Conservation (phyloP, 2,113 vertebrate genomes). For the Syrmaticus mikado region DNA sequence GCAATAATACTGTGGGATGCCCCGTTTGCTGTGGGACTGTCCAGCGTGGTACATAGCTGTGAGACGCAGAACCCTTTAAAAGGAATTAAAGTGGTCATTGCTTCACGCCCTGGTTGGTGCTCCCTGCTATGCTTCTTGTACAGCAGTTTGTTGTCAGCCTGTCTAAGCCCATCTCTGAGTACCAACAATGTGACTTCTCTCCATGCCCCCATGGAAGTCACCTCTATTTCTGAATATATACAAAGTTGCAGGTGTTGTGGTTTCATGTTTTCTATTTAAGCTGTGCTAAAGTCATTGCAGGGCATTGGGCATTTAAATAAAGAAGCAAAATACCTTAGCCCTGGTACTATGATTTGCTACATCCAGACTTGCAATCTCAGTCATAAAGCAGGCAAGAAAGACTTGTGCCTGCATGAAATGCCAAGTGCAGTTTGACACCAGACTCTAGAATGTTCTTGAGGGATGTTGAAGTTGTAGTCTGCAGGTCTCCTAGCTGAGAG, state of each 20-base stretch:
- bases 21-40: fast-evolving
- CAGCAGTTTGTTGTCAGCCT: background rate
- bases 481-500: background rate
- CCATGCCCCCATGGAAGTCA: fast-evolving
- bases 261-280: background rate
- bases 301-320: background rate
- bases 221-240: fast-evolving
- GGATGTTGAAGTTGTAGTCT: background rate
- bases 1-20: background rate
- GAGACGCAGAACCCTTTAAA: fast-evolving
- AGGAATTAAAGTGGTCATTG: background rate
- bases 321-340: background rate
- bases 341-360: background rate
- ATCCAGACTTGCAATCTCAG: background rate
- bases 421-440: background rate
- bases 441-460: background rate
- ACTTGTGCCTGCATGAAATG: background rate
- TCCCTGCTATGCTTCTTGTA: fast-evolving
- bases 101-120: no score
- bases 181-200: fast-evolving
- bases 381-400: background rate
- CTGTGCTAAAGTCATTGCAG: background rate
- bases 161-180: fast-evolving
- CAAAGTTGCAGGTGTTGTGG: fast-evolving
- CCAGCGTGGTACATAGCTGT: fast-evolving